phyloP scores from a whole-genome alignment of 2,113 vertebrate species.

The Pomatostomus ruficeps region DNA sequence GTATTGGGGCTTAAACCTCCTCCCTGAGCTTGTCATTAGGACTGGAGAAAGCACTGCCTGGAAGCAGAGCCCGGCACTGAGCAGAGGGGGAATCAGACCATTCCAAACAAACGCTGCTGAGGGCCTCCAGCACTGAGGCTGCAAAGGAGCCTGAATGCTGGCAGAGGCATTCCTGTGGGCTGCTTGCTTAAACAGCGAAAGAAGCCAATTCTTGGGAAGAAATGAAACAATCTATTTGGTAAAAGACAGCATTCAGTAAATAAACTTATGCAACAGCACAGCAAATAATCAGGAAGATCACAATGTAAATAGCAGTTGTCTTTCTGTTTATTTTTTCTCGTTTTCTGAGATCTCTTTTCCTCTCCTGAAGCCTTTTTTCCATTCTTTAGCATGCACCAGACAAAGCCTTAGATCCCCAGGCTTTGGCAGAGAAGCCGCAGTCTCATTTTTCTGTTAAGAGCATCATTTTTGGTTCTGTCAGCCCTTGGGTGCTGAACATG shows the following conservation, averaged over 20 bases:
- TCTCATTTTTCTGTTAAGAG: constrained; percentile 24
- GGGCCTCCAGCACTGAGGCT: neutral
- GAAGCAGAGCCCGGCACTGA: neutral
- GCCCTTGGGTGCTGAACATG: neutral
- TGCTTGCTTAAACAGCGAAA: neutral
- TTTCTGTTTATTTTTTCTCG: neutral
- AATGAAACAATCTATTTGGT: neutral
- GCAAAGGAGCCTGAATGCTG: neutral
- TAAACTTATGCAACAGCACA: neutral
- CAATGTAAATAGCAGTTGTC: neutral
- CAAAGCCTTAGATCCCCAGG: neutral
- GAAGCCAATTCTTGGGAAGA: neutral
- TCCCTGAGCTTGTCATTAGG: neutral
- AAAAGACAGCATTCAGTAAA: constrained; percentile 6
- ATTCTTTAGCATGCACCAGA: constrained; percentile 2
- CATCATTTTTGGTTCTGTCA: neutral
- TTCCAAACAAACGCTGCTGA: neutral
- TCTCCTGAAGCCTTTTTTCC: neutral
- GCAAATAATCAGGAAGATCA: neutral
- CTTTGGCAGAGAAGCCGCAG: neutral
- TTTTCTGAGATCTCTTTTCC: neutral
- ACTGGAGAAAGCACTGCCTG: neutral
- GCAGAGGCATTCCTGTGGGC: neutral
- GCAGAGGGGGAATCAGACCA: neutral
- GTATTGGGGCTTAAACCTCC: neutral